Evolutionary conservation across 2,113 vertebrate species (phyloP).

Genomic region (Pteruthius melanotis): DNA sequence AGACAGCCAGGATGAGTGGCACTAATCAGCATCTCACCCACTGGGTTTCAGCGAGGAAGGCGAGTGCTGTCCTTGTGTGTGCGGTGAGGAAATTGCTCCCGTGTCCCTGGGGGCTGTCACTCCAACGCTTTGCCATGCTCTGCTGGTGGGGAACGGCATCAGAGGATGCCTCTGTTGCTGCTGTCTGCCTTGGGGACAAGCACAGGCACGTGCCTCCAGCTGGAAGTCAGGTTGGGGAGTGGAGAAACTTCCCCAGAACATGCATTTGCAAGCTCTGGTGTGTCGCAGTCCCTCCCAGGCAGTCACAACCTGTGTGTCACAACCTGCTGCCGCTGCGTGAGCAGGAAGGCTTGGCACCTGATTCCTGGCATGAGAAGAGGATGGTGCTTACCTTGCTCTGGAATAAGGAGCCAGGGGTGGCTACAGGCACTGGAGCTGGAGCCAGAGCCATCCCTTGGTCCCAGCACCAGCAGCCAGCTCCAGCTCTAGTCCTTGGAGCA

Average conservation of each 20-base stretch:
- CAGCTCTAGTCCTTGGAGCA: neutral
- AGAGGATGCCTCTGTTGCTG: neutral
- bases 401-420: neutral
- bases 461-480: neutral
- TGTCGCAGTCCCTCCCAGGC: neutral
- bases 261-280: neutral
- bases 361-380: neutral
- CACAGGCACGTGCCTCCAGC: neutral
- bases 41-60: neutral
- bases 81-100: neutral
- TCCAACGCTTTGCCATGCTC: neutral
- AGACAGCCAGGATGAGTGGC: neutral
- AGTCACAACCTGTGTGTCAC: neutral
- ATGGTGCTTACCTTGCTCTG: neutral
- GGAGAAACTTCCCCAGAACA: neutral
- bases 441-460: neutral
- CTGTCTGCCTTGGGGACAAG: neutral
- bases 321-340: neutral
- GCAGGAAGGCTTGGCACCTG: neutral
- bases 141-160: neutral
- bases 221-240: neutral
- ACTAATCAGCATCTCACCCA: neutral
- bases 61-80: rapidly evolving
- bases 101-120: neutral
- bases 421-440: neutral